These are phyloP conservation scores for Balaenoptera acutorostrata DNA, from an alignment of 2,113 vertebrate species.

Conservation along the genomic window DNA sequence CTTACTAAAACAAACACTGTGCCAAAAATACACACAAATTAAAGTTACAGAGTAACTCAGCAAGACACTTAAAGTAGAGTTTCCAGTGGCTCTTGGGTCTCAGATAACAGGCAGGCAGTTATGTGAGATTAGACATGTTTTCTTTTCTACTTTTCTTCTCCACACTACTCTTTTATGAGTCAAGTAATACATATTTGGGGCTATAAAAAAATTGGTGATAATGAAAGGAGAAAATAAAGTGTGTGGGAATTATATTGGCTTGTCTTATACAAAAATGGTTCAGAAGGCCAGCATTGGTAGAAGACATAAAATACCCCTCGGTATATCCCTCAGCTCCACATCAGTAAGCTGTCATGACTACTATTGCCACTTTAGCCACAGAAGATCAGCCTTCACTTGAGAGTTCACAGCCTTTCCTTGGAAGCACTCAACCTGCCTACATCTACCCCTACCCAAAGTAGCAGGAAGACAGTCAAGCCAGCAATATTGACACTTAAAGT, in stretches of 20 bases:
- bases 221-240: constrained; percentile 38
- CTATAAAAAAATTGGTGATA: constrained; percentile 12
- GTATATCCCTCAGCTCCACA: neutral
- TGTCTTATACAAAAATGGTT: neutral
- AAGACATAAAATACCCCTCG: neutral
- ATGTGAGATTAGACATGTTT: constrained; percentile 15
- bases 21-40: constrained; percentile 53
- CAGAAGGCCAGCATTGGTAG: neutral
- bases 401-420: neutral
- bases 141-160: constrained; percentile 38
- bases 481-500: neutral
- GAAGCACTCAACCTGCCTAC: neutral
- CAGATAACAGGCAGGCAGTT: constrained; percentile 11
- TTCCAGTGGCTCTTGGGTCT: constrained; percentile 36
- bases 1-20: constrained; percentile 42
- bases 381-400: neutral
- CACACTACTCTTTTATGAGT: neutral
- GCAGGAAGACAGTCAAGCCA: neutral
- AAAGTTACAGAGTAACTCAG: constrained; percentile 45
- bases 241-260: neutral
- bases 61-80: constrained; percentile 35
- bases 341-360: neutral
- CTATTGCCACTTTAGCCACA: neutral
- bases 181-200: neutral
- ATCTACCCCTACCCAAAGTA: neutral